Percentiles rank a stretch among this genome's conserved stretches.
These are phyloP conservation scores for Cryptotermes secundus DNA, from an alignment of 1,140 invertebrate genomes.

Conservation along the genomic window DNA sequence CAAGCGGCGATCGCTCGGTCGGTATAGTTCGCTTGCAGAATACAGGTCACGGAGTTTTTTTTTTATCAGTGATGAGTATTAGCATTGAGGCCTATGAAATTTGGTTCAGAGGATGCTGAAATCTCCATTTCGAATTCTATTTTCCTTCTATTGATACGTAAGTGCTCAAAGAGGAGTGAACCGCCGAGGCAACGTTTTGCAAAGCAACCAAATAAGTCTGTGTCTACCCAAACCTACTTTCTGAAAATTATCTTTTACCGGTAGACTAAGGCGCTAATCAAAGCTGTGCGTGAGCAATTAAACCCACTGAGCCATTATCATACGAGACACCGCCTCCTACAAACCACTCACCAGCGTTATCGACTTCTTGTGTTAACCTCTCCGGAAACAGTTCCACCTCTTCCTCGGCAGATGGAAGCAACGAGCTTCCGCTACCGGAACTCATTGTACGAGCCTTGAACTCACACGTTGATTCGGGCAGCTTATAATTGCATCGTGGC, in stretches of 20 bases:
- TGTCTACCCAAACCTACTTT: not conserved
- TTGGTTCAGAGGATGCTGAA: too few species aligned
- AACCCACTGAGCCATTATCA: not conserved
- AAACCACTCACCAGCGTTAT: not conserved
- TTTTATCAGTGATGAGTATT: too few species aligned
- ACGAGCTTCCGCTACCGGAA: not conserved
- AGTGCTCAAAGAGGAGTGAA: too few species aligned
- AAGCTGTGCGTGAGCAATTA: conserved; percentile 3
- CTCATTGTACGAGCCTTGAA: not conserved
- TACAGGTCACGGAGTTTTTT: too few species aligned
- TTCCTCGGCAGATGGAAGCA: not conserved
- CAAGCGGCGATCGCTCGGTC: too few species aligned
- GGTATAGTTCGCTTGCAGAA: too few species aligned
- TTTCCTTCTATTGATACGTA: too few species aligned
- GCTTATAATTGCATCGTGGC: too few species aligned
- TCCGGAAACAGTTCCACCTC: conserved; percentile 9
- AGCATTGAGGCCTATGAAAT: too few species aligned
- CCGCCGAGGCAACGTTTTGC: too few species aligned
- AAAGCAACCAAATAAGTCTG: too few species aligned
- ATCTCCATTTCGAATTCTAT: too few species aligned
- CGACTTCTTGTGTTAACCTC: not conserved
- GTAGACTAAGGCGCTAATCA: not conserved
- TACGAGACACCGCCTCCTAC: not conserved
- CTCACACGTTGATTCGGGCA: not conserved
- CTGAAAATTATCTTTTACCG: not conserved